phyloP scores from a whole-genome alignment of 1,140 invertebrate genomes.

The Rhyacophila brunnea region DNA sequence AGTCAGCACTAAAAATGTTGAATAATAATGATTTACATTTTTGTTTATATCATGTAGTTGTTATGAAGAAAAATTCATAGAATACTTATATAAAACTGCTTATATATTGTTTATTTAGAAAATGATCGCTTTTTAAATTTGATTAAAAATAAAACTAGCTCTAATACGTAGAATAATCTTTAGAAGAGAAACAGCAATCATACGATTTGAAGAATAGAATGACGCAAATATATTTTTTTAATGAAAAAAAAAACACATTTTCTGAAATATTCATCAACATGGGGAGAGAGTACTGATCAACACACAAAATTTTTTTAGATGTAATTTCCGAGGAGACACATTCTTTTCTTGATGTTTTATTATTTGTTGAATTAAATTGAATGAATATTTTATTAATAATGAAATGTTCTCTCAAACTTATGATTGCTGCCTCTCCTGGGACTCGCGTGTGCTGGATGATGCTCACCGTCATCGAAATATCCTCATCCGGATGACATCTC shows the following conservation, averaged over 20 bases:
- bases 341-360: slow-evolving; percentile 25
- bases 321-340: slow-evolving; percentile 13
- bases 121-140: not conserved
- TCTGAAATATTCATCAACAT: slow-evolving; percentile 39
- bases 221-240: not conserved
- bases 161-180: not conserved
- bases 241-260: slow-evolving; percentile 48
- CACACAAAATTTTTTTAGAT: slow-evolving; percentile 18
- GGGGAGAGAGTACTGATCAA: not conserved
- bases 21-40: no score
- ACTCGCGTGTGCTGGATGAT: slow-evolving; percentile 31
- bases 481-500: no score
- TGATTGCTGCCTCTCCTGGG: slow-evolving; percentile 57
- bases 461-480: no score
- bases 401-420: slow-evolving; percentile 56
- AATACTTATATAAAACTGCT: no score
- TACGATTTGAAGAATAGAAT: slow-evolving; percentile 11
- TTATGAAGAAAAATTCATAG: no score
- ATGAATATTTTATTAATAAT: slow-evolving; percentile 35
- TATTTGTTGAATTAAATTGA: slow-evolving; percentile 16
- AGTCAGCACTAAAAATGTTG: no score
- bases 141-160: not conserved
- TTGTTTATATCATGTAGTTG: no score
- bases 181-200: slow-evolving; percentile 33
- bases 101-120: not conserved